Base-by-base conservation (phyloP, 2,113 vertebrate genomes). In the Ascaphus truei region DNA sequence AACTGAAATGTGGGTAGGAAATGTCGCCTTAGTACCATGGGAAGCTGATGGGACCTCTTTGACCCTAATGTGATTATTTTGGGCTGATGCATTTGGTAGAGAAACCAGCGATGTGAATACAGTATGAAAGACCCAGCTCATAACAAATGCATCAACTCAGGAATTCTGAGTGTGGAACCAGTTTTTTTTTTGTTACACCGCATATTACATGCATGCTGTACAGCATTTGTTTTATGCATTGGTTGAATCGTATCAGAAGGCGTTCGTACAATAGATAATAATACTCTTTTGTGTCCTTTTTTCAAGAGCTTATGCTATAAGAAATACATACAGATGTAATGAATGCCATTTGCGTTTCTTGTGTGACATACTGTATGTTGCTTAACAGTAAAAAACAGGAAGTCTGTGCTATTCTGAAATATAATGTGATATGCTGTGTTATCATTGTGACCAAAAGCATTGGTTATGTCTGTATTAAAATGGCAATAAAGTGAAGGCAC, bases 51-150 rank as follows among this genome's bases (percentile, higher is more conserved):
- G 57, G 45, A 71, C 72, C 75, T 79, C 74, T 73, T 48, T 84
- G 83, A 83, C 78, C 74, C 80, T 81, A 80, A 66, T 71, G 73
- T 84, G 83, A 84, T 84, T 87, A 83, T 86, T 82, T 82, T 84
- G 75, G 80, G 71, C 67, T 87, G 83, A 87, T 75, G 77, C 72
- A 81, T 59, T 65, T 63, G 75, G 48, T 78, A 74, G 73, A 77
- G 77, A 75, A 82, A 52, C 57, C 71, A 62, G 71, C 82, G 76
- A 55, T 83, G 66, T 75, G n/a, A n/a, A n/a, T n/a, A n/a, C 69
- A 65, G 64, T 79, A 75, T 62, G 30, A 77, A 80, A 64, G 75
- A 77, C 62, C 55, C 4, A 16, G n/a, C 71, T 85, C 72, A 85
- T 88, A 76, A 86, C 86, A 89, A 84, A 86, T 88, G 62, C 34